Conservation (phyloP, 2,797 vertebrate genomes). For the Capromys pilorides region DNA sequence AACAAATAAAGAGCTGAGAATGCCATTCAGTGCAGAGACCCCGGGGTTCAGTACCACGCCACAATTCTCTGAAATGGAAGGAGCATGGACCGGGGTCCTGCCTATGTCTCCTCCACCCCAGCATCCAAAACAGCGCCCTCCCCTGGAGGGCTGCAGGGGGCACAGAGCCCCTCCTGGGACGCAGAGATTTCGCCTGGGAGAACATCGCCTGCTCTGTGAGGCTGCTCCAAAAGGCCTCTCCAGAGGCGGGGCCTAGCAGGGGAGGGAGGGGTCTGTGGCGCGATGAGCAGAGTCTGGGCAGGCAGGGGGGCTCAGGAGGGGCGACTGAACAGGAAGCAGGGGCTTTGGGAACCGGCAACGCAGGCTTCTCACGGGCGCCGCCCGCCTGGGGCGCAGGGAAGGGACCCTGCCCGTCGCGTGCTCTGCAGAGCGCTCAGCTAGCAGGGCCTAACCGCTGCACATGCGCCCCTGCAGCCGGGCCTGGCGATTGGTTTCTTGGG, state of each 20-base stretch:
- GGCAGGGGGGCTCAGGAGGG: not conserved
- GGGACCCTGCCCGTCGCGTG: not conserved
- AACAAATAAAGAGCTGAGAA: not conserved
- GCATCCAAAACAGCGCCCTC: no score
- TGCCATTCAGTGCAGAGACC: not conserved
- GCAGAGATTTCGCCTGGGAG: slow-evolving; percentile 10
- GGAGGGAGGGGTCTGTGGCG: not conserved
- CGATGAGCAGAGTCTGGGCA: not conserved
- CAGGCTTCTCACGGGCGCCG: not conserved
- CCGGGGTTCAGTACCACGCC: not conserved
- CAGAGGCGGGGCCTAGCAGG: no score
- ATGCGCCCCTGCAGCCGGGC: not conserved
- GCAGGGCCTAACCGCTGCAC: not conserved
- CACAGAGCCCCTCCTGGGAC: not conserved
- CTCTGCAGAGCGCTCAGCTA: not conserved
- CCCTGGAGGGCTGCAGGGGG: not conserved
- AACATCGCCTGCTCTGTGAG: not conserved
- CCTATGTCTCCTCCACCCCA: fast-evolving
- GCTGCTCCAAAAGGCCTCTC: not conserved
- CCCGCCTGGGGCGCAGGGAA: not conserved
- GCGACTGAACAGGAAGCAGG: not conserved
- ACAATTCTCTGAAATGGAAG: not conserved
- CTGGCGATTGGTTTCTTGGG: not conserved
- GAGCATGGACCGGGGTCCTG: not conserved
- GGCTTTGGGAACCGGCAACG: not conserved